Evolutionary conservation across 2,888 invertebrate species (phyloP).

Genomic region (Pycnomerus fuliginosus): DNA sequence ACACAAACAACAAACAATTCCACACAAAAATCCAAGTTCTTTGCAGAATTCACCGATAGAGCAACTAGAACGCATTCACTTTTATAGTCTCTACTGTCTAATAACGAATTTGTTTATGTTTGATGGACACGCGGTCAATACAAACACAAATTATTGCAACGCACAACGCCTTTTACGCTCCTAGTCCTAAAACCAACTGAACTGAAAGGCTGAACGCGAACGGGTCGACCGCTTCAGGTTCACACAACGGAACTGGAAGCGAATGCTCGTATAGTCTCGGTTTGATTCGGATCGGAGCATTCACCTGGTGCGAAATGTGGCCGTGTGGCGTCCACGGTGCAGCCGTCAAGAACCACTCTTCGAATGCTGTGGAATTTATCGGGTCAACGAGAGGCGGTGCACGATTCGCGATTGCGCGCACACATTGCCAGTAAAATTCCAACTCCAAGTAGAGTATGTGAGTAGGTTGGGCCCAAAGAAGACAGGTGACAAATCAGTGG

Average conservation of each 20-base stretch:
- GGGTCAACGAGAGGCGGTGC: slow-evolving; percentile 44
- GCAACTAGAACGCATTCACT: slow-evolving; percentile 4
- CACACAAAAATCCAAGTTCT: too few species aligned
- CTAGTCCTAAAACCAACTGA: slow-evolving; percentile 29
- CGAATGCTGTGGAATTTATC: slow-evolving; percentile 45
- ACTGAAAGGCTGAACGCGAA: slow-evolving; percentile 10
- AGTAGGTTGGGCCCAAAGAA: slow-evolving; percentile 47
- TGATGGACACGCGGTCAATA: slow-evolving; percentile 19
- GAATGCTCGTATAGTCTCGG: slow-evolving; percentile 12
- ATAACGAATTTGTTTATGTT: slow-evolving; percentile 5
- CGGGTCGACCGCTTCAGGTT: slow-evolving; percentile 19
- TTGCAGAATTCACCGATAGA: not conserved
- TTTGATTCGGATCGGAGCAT: slow-evolving; percentile 34
- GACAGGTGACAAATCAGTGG: slow-evolving; percentile 52
- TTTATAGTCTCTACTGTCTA: not conserved
- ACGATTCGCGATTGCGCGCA: slow-evolving; percentile 46
- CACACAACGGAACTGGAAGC: slow-evolving; percentile 7
- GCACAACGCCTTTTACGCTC: slow-evolving; percentile 9
- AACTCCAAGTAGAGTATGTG: slow-evolving; percentile 40
- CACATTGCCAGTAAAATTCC: slow-evolving; percentile 46
- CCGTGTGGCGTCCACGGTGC: slow-evolving; percentile 31
- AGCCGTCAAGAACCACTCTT: slow-evolving; percentile 39
- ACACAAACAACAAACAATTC: slow-evolving; percentile 3
- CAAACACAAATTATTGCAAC: not conserved
- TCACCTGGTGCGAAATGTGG: slow-evolving; percentile 39